Conservation (phyloP, 2,797 vertebrate species). For the Xiphorhynchus erythropygius region DNA sequence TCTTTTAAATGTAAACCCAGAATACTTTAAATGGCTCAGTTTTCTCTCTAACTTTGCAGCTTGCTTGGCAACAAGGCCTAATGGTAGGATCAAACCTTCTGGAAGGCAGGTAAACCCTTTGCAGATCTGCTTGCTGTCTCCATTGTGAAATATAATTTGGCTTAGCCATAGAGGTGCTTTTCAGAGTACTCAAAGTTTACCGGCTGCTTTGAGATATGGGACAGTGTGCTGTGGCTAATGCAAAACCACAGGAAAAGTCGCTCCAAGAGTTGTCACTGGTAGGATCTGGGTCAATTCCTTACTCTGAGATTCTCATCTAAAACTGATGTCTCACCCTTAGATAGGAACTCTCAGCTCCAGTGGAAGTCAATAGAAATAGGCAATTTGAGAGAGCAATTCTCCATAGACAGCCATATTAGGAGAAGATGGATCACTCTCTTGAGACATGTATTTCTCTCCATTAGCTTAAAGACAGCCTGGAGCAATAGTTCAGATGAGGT, state of each 20-base stretch:
- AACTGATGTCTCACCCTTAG: background rate
- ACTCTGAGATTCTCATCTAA: background rate
- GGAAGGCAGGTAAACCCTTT: background rate
- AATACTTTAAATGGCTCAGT: background rate
- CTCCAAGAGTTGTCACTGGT: background rate
- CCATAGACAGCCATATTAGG: background rate
- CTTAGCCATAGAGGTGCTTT: background rate
- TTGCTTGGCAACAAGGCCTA: background rate
- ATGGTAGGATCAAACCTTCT: background rate
- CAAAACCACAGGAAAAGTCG: background rate
- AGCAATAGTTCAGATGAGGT: background rate
- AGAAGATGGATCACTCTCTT: constrained; percentile 23
- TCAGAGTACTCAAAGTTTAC: background rate
- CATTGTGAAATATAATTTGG: background rate
- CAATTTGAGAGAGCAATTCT: constrained; percentile 37
- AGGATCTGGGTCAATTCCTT: background rate
- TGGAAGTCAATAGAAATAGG: background rate
- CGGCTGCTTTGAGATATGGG: background rate
- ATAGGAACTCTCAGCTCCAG: background rate
- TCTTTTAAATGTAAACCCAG: background rate
- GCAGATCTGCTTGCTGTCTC: background rate
- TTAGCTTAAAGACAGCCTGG: constrained; percentile 24
- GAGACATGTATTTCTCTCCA: constrained; percentile 28
- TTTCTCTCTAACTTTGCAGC: background rate
- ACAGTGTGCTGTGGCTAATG: background rate